phyloP scores from a whole-genome alignment of 2,888 invertebrate genomes.

The Hypena proboscidalis region DNA sequence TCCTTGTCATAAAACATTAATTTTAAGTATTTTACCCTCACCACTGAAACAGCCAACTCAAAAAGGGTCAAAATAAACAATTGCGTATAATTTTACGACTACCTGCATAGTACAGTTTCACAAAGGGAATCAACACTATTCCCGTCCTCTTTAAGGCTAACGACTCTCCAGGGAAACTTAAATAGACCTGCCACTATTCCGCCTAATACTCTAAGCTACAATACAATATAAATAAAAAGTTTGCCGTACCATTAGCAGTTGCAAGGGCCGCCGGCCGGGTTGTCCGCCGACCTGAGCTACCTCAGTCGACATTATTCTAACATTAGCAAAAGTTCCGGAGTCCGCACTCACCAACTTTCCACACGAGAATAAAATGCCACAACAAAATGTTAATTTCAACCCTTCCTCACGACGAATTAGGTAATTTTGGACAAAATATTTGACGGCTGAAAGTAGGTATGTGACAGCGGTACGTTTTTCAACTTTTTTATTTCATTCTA shows the following conservation, averaged over 20 bases:
- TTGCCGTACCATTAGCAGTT: conserved; percentile 46
- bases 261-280: conserved; percentile 42
- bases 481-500: background rate
- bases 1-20: no score
- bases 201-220: conserved; percentile 41
- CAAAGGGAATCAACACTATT: background rate
- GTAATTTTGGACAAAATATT: conserved; percentile 50
- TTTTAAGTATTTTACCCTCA: no score
- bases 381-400: conserved; percentile 69
- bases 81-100: no score
- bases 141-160: conserved; percentile 29
- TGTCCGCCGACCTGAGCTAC: conserved; percentile 21
- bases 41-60: no score
- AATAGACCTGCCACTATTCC: conserved; percentile 37
- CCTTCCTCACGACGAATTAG: conserved; percentile 57
- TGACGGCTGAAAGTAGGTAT: conserved; percentile 31
- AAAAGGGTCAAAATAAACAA: no score
- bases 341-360: conserved; percentile 62
- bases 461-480: conserved; percentile 28
- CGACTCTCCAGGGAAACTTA: conserved; percentile 35
- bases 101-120: background rate
- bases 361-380: conserved; percentile 61
- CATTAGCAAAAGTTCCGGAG: conserved; percentile 70
- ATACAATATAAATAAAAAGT: conserved; percentile 53
- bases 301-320: conserved; percentile 64